Base-by-base conservation (phyloP, 1,140 invertebrate genomes). In the Drosophila quadrilineata region DNA sequence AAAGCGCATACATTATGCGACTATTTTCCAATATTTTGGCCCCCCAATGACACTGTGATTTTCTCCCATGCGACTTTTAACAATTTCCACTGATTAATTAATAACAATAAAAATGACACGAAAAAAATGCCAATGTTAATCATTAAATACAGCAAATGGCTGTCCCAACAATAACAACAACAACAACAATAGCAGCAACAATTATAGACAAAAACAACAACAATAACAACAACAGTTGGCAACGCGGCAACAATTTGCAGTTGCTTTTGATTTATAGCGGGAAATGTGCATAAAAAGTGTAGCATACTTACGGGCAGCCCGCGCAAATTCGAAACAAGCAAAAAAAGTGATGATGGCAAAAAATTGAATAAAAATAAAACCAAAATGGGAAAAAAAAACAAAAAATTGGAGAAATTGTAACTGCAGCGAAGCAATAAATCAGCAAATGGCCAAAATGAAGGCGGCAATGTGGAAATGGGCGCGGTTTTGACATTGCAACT, bases 251-350 rank as follows among this genome's bases (percentile, higher is more conserved):
- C 59, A 71, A 64, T 53, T 80, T 76, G 77, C 84, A 70, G 69
- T 59, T 80, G 66, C 71, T 66, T 80, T 73, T 84, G 77, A 84
- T 84, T 84, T 84, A 84, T 84, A 77, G 77, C 85, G 76, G 77
- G 59, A 84, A 82, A 73, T 62, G 76, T 64, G 62, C 72, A 60
- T 56, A 65, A 68, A 82, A 71, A 73, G 40, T 52, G 36, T 53
- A 71, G 72, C 69, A 82, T 65, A 65, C 71, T 75, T 72, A 79
- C 40, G 41, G 73, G 50, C 33, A 9, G 68, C 33, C 14, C 24
- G 56, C 28, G 8, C 49, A 75, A 75, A 52, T 52, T n/a, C n/a
- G n/a, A n/a, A n/a, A 60, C 45, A 40, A 52, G n/a, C n/a, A n/a
- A n/a, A n/a, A n/a, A n/a, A n/a, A n/a, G n/a, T n/a, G n/a, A n/a